Evolutionary conservation across 2,797 vertebrate genomes (phyloP), one percentile per base, ranked within the genome.

Genomic region (Sebastes alutus): DNA sequence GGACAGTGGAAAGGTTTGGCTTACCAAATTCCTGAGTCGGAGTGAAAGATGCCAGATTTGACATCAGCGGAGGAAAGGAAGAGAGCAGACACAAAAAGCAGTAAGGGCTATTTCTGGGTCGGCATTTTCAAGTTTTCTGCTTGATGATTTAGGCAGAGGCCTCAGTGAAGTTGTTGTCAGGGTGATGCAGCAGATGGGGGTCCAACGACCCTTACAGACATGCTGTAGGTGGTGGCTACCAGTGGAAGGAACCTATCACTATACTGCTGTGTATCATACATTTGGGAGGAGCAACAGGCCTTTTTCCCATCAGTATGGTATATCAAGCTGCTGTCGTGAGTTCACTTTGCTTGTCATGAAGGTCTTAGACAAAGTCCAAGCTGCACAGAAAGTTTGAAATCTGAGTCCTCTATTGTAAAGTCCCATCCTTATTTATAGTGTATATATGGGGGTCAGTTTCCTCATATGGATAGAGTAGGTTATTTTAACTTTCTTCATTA

Each of bases 31-130:
- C 89, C 80, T 74, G 55, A 75, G 61, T 83, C 42, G 29, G 75
- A 46, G 82, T 90, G 85, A 90, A 92, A 87, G 87, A 89, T 86
- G 70, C 87, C 88, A 83, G 85, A 72, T 83, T 93, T 92, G 75
- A 92, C 70, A 88, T 86, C 65, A 85, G 85, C 76, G 29, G 63
- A 64, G 81, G 71, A 89, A 86, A 76, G 70, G 68, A 83, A 80
- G 67, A 82, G 76, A 82, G 80, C 49, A 52, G 75, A 65, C 61
- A 65, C 73, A 54, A 82, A 82, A 80, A 75, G 58, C 46, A 74
- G 77, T 77, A 75, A 61, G 67, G 70, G 76, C 86, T 88, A 78
- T 89, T 88, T 87, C 72, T 91, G 78, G 67, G 60, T 75, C n/a
- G 4, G 75, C 42, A 70, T 81, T 83, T 87, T 87, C 83, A 71